These are phyloP conservation scores for Mus spretus DNA, from an alignment of 2,797 vertebrate species.

Conservation along the genomic window DNA sequence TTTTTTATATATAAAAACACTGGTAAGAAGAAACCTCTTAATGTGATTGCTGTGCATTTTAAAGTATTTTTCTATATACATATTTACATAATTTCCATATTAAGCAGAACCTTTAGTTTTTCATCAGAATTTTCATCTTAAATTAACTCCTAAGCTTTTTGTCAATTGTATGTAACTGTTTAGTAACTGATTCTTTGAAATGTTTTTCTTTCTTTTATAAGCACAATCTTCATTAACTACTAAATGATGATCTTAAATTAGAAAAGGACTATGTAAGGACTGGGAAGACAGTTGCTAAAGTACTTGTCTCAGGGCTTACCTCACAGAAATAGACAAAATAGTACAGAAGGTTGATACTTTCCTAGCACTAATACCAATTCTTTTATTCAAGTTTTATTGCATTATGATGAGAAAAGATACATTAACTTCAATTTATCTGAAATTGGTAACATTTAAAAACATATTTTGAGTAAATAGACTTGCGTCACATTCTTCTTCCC, in stretches of 20 bases:
- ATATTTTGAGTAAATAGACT: too few species aligned
- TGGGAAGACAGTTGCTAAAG: background rate
- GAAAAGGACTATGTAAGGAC: background rate
- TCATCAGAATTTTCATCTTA: conserved; percentile 1
- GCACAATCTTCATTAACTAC: background rate
- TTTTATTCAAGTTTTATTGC: too few species aligned
- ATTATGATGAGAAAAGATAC: too few species aligned
- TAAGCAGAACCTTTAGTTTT: conserved; percentile 47
- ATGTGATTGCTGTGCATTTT: conserved; percentile 22
- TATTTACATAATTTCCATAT: conserved; percentile 50
- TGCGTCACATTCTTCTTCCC: too few species aligned
- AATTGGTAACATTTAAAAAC: too few species aligned
- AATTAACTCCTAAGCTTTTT: conserved; percentile 35
- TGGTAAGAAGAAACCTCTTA: conserved; percentile 6
- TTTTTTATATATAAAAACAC: conserved; percentile 54
- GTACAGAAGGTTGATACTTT: too few species aligned
- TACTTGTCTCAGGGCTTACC: background rate
- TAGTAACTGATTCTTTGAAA: conserved; percentile 17
- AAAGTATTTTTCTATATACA: conserved; percentile 14
- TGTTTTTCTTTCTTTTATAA: conserved; percentile 55
- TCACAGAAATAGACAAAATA: too few species aligned
- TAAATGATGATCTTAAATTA: background rate
- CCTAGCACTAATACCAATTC: too few species aligned
- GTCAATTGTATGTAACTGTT: conserved; percentile 14
- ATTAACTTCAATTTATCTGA: too few species aligned